Base-by-base conservation (phyloP, 37 sponge, comb jelly and placozoan species). In the Lycopodina hypogea region DNA sequence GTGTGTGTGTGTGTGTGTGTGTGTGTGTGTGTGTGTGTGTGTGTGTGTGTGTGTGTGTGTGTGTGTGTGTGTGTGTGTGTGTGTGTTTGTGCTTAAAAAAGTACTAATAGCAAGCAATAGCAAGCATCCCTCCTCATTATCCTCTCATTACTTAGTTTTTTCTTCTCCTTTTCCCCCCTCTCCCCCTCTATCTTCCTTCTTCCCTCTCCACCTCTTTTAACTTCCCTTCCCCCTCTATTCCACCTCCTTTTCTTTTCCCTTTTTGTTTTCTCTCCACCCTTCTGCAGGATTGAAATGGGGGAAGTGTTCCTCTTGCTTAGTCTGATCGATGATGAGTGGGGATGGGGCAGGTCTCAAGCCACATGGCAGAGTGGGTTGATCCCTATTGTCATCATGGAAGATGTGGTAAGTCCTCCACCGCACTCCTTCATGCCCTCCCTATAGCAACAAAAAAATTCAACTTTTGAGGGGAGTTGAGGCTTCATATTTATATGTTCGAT, bases 321-420 rank as follows among this genome's bases (percentile, higher is more conserved):
- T 29, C 75, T 72, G 23, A 60, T 93, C 24, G 86, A 77, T 68
- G 85, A 93, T 66, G 91, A 90, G 74, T 93, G 94, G 94, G 88
- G 80, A 30, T 93, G 94, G 94, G 94, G 83, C 0, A 66, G 76
- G 24, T 93, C 94, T 18, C 90, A 89, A 81, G 50, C 36, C 34
- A 80, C 90, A 1, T 85, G 88, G 23, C 68, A 84, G 33, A 84
- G 88, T 68, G 94, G 94, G 37, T 61, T 93, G 33, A 90, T 93
- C 1, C 94, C 94, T n/a, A 76, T 90, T 41, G 73, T 76, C 24
- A 81, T 93, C 34, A 87, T 93, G 88, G 91, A 93, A 64, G 88
- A 90, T 45, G 80, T 86, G 81, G 88, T 84, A 67, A 64, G 93
- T 45, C 17, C n/a, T 18, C 60, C 60, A 59, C 18, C 66, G 7